Evolutionary conservation across 2,888 invertebrate genomes (phyloP), one percentile per base, ranked within the genome.

Genomic region (Liodrosophila aerea): DNA sequence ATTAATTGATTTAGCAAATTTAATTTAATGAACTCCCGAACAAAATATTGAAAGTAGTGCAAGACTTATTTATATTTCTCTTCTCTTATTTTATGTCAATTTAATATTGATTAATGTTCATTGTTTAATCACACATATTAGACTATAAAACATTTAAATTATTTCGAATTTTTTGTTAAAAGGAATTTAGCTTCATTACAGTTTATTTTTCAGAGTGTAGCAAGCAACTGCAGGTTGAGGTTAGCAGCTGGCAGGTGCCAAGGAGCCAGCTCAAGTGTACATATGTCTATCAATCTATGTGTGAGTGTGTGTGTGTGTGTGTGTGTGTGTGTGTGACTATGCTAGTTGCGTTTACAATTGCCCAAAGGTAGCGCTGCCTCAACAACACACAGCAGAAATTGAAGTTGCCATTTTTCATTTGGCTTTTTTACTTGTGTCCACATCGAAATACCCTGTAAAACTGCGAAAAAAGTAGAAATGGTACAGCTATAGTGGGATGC

Each of bases 401-500:
- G 43, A 44, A 60, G 46, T 51, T 63, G 61, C 30, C 61, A 75
- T 64, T 50, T 62, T 50, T 52, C 63, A 62, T 61, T 44, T 30
- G 44, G 33, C 39, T 44, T 30, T 51, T 34, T 13, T 39, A 11
- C 22, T 12, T 16, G 12, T 18, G 18, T 2, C 37, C 9, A 12
- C 18, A 39, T 1, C 11, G 7, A 9, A 9, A 30, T 34, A 29
- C 41, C 45, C 40, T 22, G n/a, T 34, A 31, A 13, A 16, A 15
- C 4, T 8, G 9, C 7, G 7, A 18, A 12, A 43, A 29, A 5
- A 7, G 12, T 13, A 41, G 8, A 40, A 7, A 37, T 1, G n/a
- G 9, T 5, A 27, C 4, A 27, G 7, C 4, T 27, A 27, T 27
- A 27, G 4, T 4, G 7, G 27, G 7, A 27, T n/a, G n/a, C n/a